Evolutionary conservation across 2,113 vertebrate genomes (phyloP), one percentile per base, ranked within the genome.

Genomic region (Bufo gargarizans): DNA sequence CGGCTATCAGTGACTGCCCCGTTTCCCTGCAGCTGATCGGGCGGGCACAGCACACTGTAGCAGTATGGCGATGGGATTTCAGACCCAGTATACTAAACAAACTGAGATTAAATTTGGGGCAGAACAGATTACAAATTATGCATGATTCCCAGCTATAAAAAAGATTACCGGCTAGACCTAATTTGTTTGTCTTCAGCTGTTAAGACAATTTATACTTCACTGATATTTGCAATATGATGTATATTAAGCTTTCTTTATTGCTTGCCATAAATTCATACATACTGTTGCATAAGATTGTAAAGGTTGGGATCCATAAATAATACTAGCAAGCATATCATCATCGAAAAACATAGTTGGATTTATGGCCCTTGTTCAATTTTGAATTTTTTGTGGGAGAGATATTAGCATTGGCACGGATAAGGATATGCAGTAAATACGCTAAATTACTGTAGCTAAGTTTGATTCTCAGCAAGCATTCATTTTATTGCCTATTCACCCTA

Each of bases 401-500:
- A 84, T 84, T 84, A 67, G 65, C 82, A 84, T 84, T 84, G 82
- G 82, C 82, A 55, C 8, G n/a, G 47, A 69, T 53, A 55, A 71
- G 13, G 63, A 84, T 69, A 50, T 33, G 49, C 82, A 84, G 63
- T 84, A 84, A 84, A 84, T 69, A 84, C 45, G 20, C 65, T 71
- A 84, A 69, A 84, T 71, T 69, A 71, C 49, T 71, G 13, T 71
- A 71, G 82, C 45, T 33, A 55, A 69, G 82, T 84, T 71, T 53
- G 45, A 71, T 69, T 84, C 63, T 71, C 20, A 71, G 65, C 81
- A 67, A 83, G 81, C 63, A 53, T 71, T 84, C 63, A 71, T 69
- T 84, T 84, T 84, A 84, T 50, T 69, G 82, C 82, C 50, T 71
- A 84, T 84, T 84, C 49, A 55, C 63, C 63, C 82, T 69, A 84